Conservation (phyloP, 1,140 invertebrate species). For the Apis laboriosa region DNA sequence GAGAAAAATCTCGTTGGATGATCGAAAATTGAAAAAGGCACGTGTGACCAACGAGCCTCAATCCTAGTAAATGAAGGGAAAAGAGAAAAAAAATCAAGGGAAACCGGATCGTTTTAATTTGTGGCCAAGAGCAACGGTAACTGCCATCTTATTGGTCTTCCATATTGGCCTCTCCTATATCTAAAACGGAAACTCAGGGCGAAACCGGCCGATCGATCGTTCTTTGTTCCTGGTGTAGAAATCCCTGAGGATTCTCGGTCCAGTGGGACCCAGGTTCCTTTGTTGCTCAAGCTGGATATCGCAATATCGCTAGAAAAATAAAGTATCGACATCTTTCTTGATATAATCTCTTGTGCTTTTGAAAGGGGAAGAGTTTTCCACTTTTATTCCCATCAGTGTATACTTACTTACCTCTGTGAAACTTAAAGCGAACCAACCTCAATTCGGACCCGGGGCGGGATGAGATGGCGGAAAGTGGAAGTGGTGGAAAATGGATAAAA, state of each 20-base stretch:
- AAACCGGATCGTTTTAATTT: constrained; percentile 59
- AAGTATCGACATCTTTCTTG: constrained; percentile 59
- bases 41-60: not conserved
- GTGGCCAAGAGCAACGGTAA: constrained; percentile 45
- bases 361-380: constrained; percentile 53
- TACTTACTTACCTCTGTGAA: constrained; percentile 46
- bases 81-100: constrained; percentile 8
- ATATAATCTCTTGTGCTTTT: constrained; percentile 60
- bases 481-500: not conserved
- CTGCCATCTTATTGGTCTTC: constrained; percentile 59
- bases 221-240: constrained; percentile 47
- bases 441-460: too few relatives aligned
- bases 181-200: constrained; percentile 33
- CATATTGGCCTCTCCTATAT: constrained; percentile 49
- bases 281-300: constrained; percentile 44
- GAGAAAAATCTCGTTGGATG: not conserved
- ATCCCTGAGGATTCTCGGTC: constrained; percentile 45
- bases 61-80: not conserved
- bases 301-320: constrained; percentile 64
- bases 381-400: constrained; percentile 62
- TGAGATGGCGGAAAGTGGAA: not conserved
- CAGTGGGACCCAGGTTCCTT: constrained; percentile 40
- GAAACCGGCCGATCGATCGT: constrained; percentile 48
- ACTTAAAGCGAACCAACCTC: constrained; percentile 37
- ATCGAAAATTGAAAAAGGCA: not conserved